Base-by-base conservation (phyloP, 2,797 vertebrate genomes). In the Argyrosomus regius region DNA sequence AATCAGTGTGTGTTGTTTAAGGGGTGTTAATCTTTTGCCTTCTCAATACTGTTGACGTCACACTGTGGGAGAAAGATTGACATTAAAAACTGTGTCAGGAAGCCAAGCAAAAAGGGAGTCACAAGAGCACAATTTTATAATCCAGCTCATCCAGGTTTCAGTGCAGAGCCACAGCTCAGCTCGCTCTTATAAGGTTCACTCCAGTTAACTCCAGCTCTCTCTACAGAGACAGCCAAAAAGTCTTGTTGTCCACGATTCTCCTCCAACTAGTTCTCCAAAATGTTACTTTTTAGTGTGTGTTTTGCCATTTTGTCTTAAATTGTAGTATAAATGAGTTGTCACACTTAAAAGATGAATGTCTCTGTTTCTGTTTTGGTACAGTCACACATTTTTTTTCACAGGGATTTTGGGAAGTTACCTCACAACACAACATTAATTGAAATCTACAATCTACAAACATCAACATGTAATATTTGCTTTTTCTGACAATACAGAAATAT, bases 151-250 rank as follows among this genome's bases (percentile, higher is more conserved):
- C 17, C 28, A 43, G 35, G 45, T 48, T 41, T 58, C 4, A n/a
- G 53, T 20, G 43, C 10, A 49, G 20, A 59, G 22, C 24, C 60
- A 31, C 35, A 43, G 20, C 54, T 54, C 20, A 24, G 35, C 57
- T 49, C 6, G 0, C 20, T 39, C 18, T 28, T 4, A 3, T 9
- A 41, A 22, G 28, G n/a, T 41, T 75, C 11, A 48, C 17, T 9
- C 35, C 35, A 39, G 35, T 71, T 24, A 52, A 46, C 46, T 46
- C 61, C 48, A 72, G 24, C 67, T 64, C 18, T 20, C 8, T 69
- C 58, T 61, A 16, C 50, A 46, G 24, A 58, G 26, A 54, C 14
- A 12, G 48, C 43, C 20, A 6, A 24, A 39, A 50, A 28, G 59
- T 13, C 12, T n/a, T 1, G 5, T 31, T 46, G 20, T 59, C 8